Evolutionary conservation across 2,113 vertebrate species (phyloP).

Genomic region (Vombatus ursinus): DNA sequence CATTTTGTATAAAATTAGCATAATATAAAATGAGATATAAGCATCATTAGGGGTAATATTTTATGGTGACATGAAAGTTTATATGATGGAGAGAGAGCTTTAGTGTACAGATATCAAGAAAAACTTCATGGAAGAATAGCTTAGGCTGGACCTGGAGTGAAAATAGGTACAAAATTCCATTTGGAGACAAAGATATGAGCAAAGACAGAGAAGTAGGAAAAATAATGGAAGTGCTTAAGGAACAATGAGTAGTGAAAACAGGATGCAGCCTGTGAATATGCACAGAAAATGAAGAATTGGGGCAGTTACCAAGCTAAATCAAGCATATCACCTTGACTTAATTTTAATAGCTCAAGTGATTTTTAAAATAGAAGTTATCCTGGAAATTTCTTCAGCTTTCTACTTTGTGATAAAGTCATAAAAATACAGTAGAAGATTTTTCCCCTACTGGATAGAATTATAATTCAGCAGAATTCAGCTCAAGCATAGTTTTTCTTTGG

Average conservation of each 20-base stretch:
- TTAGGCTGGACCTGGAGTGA: neutral
- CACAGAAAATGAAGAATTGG: neutral
- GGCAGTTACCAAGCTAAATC: too few relatives aligned
- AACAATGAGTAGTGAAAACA: neutral
- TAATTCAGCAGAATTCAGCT: neutral
- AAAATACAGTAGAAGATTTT: too few relatives aligned
- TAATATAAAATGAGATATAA: neutral
- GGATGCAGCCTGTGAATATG: too few relatives aligned
- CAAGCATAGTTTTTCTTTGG: neutral
- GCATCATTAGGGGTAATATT: neutral
- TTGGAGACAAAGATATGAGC: neutral
- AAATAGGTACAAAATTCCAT: neutral
- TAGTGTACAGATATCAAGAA: neutral
- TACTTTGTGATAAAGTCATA: too few relatives aligned
- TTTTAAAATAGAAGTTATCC: too few relatives aligned
- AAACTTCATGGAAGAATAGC: neutral
- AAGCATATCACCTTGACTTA: too few relatives aligned
- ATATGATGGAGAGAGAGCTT: neutral
- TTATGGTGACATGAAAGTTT: neutral
- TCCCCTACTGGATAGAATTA: neutral
- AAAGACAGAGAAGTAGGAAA: neutral
- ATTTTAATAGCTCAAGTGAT: too few relatives aligned
- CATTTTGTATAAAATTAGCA: too few relatives aligned
- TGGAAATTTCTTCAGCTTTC: too few relatives aligned
- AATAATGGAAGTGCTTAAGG: neutral